phyloP scores from a whole-genome alignment of 2,113 vertebrate species.

The Rissa tridactyla region DNA sequence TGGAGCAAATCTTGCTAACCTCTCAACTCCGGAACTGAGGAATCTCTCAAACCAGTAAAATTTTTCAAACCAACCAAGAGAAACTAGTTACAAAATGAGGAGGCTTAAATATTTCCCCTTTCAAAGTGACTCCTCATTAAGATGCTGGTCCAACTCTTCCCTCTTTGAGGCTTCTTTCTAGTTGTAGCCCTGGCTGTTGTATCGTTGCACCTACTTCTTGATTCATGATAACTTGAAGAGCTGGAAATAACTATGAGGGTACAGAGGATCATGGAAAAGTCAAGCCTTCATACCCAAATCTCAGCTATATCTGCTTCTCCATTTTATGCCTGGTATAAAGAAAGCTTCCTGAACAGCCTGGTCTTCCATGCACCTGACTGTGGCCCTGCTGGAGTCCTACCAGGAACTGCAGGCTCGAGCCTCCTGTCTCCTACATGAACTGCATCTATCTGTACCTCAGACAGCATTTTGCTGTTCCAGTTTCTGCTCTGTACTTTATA shows the following conservation, averaged over 20 bases:
- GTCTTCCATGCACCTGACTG: not conserved
- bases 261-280: not conserved
- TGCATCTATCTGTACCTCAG: not conserved
- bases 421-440: not conserved
- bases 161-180: not conserved
- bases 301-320: not conserved
- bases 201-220: not conserved
- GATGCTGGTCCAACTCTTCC: not conserved
- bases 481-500: not conserved
- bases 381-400: not conserved
- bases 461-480: not conserved
- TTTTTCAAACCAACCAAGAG: not conserved
- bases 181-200: not conserved
- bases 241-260: not conserved
- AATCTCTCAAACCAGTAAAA: not conserved
- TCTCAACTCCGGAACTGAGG: not conserved
- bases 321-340: not conserved
- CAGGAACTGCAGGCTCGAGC: not conserved
- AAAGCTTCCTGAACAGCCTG: not conserved
- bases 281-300: not conserved
- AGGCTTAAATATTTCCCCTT: not conserved
- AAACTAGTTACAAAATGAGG: not conserved
- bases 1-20: not conserved
- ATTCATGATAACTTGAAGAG: fast-evolving
- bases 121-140: not conserved